phyloP scores from a whole-genome alignment of 2,888 invertebrate species.

The Calameuta idolon region DNA sequence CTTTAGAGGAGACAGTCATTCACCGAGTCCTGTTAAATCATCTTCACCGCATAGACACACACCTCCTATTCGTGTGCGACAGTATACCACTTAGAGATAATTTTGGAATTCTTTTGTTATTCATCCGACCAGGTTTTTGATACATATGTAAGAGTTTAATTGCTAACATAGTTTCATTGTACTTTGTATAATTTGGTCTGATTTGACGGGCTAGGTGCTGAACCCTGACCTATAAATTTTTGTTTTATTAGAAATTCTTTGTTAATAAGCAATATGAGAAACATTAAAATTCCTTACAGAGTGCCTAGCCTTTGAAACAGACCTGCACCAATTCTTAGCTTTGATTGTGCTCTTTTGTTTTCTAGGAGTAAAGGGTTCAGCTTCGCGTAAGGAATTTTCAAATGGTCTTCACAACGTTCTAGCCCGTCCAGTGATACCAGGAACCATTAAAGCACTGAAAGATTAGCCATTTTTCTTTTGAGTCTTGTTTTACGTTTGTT shows the following conservation, averaged over 20 bases:
- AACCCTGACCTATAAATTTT: slow-evolving; percentile 4
- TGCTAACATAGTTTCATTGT: slow-evolving; percentile 4
- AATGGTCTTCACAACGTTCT: neutral
- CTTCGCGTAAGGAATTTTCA: slow-evolving; percentile 61
- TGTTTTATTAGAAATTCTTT: slow-evolving; percentile 1
- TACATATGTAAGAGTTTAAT: neutral
- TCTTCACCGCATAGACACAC: neutral
- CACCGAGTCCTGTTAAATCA: neutral
- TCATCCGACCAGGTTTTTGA: neutral
- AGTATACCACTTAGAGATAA: slow-evolving; percentile 18
- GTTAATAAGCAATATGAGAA: slow-evolving; percentile 5
- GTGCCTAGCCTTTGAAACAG: slow-evolving; percentile 60
- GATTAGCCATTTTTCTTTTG: neutral
- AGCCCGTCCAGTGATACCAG: neutral
- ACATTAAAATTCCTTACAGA: slow-evolving; percentile 55
- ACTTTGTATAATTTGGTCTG: slow-evolving; percentile 42
- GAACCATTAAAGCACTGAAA: neutral
- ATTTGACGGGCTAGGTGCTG: slow-evolving; percentile 56
- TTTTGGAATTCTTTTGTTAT: neutral
- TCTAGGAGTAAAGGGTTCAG: slow-evolving; percentile 61
- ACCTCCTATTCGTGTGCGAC: slow-evolving; percentile 12
- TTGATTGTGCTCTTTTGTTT: slow-evolving; percentile 48
- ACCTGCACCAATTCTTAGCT: slow-evolving; percentile 27
- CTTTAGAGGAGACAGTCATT: neutral
- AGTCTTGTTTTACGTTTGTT: neutral